Conservation (phyloP, 2,797 vertebrate species). For the Sorex maritimensis region DNA sequence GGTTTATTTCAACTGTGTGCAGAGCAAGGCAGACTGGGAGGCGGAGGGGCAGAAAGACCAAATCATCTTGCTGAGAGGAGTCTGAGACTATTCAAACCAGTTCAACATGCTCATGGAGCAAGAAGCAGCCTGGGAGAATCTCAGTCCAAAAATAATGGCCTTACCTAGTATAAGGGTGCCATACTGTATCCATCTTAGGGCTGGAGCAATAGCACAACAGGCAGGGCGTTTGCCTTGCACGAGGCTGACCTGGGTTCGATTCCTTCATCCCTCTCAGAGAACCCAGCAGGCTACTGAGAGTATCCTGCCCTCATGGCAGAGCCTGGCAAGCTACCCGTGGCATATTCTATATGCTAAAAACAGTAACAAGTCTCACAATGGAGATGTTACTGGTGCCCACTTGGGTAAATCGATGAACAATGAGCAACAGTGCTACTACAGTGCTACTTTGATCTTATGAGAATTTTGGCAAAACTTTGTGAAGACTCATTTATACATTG, state of each 20-base stretch:
- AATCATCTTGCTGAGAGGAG: not conserved
- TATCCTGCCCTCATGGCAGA: too few species aligned
- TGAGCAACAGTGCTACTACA: too few species aligned
- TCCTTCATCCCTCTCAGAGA: too few species aligned
- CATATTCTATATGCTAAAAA: too few species aligned
- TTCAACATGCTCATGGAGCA: not conserved
- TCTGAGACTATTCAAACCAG: conserved; percentile 52
- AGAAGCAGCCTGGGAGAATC: not conserved
- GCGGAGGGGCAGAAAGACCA: not conserved
- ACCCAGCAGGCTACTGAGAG: too few species aligned
- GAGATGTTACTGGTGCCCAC: too few species aligned
- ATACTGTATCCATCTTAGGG: not conserved
- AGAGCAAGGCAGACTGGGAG: not conserved
- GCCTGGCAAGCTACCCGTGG: too few species aligned
- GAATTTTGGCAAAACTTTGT: conserved; percentile 36
- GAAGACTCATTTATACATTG: not conserved
- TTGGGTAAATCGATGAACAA: too few species aligned
- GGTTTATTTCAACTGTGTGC: conserved; percentile 36
- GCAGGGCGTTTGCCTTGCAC: too few species aligned
- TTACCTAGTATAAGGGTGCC: not conserved
- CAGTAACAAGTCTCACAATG: too few species aligned
- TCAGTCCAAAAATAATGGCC: not conserved
- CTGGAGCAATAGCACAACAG: too few species aligned
- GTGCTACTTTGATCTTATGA: conserved; percentile 7
- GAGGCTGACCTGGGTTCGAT: too few species aligned